Conservation (phyloP, 2,797 vertebrate genomes). For the Gymnopithys bicolor region DNA sequence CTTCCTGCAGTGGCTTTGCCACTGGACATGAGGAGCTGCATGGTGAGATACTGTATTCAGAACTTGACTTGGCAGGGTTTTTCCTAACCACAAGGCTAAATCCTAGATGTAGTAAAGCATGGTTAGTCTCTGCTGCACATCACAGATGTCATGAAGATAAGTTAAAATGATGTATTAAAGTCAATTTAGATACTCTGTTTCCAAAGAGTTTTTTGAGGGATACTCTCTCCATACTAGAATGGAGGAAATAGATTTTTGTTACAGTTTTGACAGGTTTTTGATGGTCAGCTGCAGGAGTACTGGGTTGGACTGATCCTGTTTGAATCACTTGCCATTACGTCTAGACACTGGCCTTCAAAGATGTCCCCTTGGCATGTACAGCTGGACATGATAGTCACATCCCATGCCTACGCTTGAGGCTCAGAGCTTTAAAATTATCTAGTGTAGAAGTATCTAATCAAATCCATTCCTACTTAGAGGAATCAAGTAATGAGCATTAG, state of each 20-base stretch:
- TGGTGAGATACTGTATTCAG: neutral
- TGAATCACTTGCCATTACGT: neutral
- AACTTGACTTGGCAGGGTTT: neutral
- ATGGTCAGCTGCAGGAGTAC: neutral
- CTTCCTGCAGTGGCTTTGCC: neutral
- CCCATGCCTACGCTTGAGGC: neutral
- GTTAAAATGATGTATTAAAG: neutral
- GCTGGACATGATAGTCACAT: rapidly evolving
- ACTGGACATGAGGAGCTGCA: neutral
- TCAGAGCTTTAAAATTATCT: neutral
- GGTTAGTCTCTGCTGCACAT: neutral
- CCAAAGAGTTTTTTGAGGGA: neutral
- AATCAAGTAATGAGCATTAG: neutral
- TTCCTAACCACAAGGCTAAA: neutral
- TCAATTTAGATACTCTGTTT: neutral
- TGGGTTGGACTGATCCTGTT: neutral
- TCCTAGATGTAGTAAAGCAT: neutral
- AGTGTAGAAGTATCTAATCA: neutral
- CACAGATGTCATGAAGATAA: neutral
- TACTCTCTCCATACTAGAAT: neutral
- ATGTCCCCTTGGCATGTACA: rapidly evolving
- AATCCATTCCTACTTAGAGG: neutral
- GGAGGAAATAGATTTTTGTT: neutral
- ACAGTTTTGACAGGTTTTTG: neutral
- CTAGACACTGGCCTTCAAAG: neutral